phyloP scores from a whole-genome alignment of 2,797 vertebrate species.

The Typhlichthys eigenmanni region DNA sequence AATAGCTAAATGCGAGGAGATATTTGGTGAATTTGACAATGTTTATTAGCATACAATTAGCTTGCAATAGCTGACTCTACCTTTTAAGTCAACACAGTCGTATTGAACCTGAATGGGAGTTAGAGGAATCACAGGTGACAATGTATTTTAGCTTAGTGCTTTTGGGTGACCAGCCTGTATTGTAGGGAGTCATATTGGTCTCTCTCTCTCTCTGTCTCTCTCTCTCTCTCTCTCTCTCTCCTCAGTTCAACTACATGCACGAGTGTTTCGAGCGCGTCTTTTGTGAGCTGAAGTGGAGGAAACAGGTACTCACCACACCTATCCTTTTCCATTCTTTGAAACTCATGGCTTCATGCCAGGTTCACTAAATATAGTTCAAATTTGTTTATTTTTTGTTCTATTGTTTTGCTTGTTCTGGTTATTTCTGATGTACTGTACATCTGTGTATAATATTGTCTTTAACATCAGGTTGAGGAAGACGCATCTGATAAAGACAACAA shows the following conservation, averaged over 20 bases:
- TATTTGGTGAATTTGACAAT: no score
- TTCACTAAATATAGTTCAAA: background rate
- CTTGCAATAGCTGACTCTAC: no score
- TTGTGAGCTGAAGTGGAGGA: conserved; percentile 97
- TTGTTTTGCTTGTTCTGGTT: background rate
- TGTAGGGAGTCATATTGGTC: no score
- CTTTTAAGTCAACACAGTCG: no score
- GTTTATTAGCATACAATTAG: no score
- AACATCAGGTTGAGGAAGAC: conserved; percentile 83
- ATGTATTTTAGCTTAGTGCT: no score
- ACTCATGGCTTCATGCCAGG: conserved; percentile 33
- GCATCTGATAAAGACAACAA: conserved; percentile 88
- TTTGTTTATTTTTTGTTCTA: conserved; percentile 8
- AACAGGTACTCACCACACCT: conserved; percentile 87
- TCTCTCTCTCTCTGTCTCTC: background rate
- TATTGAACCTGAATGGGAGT: background rate
- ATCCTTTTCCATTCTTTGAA: conserved; percentile 62
- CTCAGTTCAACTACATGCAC: conserved; percentile 98
- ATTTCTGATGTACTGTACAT: background rate
- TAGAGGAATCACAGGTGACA: background rate
- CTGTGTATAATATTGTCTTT: background rate
- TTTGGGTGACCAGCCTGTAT: no score
- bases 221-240: background rate
- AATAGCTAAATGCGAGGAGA: no score
- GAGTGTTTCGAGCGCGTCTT: conserved; percentile 97